Base-by-base conservation (phyloP, 2,888 invertebrate genomes). In the Cylloceria caligata region DNA sequence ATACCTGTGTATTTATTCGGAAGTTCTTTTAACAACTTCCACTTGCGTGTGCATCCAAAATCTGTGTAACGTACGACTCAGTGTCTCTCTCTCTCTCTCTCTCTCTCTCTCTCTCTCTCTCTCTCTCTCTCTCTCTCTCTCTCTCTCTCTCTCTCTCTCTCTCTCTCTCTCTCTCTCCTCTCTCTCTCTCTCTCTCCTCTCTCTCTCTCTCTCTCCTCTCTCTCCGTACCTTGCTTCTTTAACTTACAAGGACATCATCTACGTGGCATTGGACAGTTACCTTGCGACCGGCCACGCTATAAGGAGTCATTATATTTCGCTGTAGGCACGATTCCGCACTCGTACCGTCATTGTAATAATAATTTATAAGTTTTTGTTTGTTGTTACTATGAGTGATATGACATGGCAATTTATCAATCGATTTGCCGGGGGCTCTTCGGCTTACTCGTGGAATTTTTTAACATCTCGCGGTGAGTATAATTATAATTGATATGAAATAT, bases 231-330 rank as follows among this genome's bases (percentile, higher is more conserved):
- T 65, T 9, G 45, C 60, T 45, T 72, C 64, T 36, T 64, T 34
- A 45, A 62, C 74, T 74, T 78, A 81, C 74, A 83, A 81, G 78
- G 65, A 81, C 60, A 45, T 71, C 60, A 62, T 42, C 64, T 71
- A 36, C 83, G 67, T 52, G 45, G 39, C 6, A 52, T 45, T 24
- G 64, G 57, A 49, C 83, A 83, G 83, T 83, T 65, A 52, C 74
- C 57, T 67, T 36, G 36, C 67, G 76, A 62, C 49, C 57, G 34
- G 34, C 45, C 62, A 45, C 36, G 69, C 11, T 27, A 65, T 27
- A 71, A 72, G 67, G 30, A 36, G 11, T 47, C 64, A 21, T 30
- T 9, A 13, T 3, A 60, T 64, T 42, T 45, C 13, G 16, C 47
- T 16, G 7, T 49, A 9, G 0, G 16, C 16, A 2, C 16, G 65